phyloP scores from a whole-genome alignment of 1,140 invertebrate genomes.

The Maniola jurtina region DNA sequence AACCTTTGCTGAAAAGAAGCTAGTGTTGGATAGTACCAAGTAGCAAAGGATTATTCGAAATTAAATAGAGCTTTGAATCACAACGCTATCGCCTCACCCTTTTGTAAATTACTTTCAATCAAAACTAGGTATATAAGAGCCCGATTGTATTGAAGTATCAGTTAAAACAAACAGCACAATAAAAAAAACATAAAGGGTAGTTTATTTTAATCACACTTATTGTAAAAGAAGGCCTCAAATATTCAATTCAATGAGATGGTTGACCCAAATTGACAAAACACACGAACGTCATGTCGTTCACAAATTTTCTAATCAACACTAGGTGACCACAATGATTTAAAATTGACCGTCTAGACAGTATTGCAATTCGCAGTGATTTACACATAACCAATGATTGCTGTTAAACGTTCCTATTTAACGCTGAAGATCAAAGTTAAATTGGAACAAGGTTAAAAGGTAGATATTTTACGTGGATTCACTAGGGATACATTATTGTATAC shows the following conservation, averaged over 20 bases:
- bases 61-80: too few relatives aligned
- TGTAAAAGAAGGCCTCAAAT: slow-evolving; percentile 17
- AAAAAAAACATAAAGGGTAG: slow-evolving; percentile 16
- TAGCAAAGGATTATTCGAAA: too few relatives aligned
- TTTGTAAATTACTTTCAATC: neutral
- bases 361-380: slow-evolving; percentile 51
- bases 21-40: too few relatives aligned
- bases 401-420: slow-evolving; percentile 23
- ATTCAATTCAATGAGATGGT: slow-evolving; percentile 27
- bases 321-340: slow-evolving; percentile 47
- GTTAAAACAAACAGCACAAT: neutral
- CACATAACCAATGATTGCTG: slow-evolving; percentile 42
- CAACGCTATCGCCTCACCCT: neutral
- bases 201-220: slow-evolving; percentile 15
- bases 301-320: slow-evolving; percentile 59
- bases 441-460: slow-evolving; percentile 36
- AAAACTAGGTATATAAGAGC: neutral
- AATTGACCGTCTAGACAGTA: slow-evolving; percentile 66
- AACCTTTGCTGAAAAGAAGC: too few relatives aligned
- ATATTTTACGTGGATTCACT: slow-evolving; percentile 27
- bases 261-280: slow-evolving; percentile 53
- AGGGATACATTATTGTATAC: neutral
- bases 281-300: slow-evolving; percentile 38
- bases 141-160: neutral
- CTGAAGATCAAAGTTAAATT: slow-evolving; percentile 37